These are phyloP conservation scores for Nesometra sesokonis DNA, from an alignment of 35 echinoderm and acorn worm genomes.

Conservation along the genomic window DNA sequence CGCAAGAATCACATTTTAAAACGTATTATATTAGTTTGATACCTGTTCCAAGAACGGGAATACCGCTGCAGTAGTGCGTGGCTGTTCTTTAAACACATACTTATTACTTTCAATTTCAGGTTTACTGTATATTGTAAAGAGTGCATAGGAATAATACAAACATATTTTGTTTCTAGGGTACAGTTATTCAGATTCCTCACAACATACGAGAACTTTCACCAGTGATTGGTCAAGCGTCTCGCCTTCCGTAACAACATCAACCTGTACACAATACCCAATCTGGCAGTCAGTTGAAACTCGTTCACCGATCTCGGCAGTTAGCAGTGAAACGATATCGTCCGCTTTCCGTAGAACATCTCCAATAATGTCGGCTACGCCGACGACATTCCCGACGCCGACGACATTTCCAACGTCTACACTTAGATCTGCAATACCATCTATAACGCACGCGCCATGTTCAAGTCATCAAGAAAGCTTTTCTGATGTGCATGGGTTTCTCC, in stretches of 20 bases:
- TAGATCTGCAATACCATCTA: background rate
- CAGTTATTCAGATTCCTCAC: background rate
- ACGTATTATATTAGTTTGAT: too few relatives aligned
- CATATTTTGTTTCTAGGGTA: background rate
- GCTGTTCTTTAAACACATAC: too few relatives aligned
- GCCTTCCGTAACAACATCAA: background rate
- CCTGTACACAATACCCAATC: background rate
- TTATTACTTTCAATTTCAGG: too few relatives aligned
- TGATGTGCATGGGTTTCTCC: background rate
- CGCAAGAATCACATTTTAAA: too few relatives aligned
- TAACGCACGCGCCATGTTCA: background rate
- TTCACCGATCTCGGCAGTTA: background rate
- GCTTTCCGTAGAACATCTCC: background rate
- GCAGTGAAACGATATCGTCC: background rate
- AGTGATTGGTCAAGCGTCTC: background rate
- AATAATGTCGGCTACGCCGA: background rate
- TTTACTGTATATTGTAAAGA: too few relatives aligned
- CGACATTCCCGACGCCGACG: background rate
- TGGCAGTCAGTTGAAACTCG: background rate
- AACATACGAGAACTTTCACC: background rate
- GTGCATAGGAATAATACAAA: too few relatives aligned
- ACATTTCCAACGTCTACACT: background rate
- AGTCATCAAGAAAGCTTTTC: background rate
- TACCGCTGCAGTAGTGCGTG: too few relatives aligned
- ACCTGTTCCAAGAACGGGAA: too few relatives aligned